Base-by-base conservation (phyloP, 2,888 invertebrate genomes). In the Pachydiplax longipennis region DNA sequence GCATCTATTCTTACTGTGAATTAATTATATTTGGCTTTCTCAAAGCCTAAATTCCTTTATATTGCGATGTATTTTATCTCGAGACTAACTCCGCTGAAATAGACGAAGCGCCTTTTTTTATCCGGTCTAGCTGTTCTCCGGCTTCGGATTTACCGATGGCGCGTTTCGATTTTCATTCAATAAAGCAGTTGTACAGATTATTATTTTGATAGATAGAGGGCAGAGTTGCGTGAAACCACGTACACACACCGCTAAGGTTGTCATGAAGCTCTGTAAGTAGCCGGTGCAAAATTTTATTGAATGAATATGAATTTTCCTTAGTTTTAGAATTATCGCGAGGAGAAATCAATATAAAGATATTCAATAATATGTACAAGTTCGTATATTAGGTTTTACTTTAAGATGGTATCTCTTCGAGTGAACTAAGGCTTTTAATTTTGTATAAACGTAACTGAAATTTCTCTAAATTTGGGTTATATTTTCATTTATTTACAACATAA, bases 231-330 rank as follows among this genome's bases (percentile, higher is more conserved):
- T 31, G 37, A n/a, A 87, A 87, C 87, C 87, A 87, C 87, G 87
- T 87, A 87, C 87, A 87, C 87, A 87, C 61, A 58, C 61, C 58
- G 61, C 87, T n/a, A 37, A n/a, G 37, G 31, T 61, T 87, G 87
- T 37, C 87, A 87, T 87, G 87, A 87, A 87, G 87, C 40, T 61
- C 37, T 10, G 87, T 87, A 87, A 87, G 87, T 87, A 87, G 87
- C 87, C 87, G 87, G 87, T 87, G 58, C 61, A 37, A 37, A 61
- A 22, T 87, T 61, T 37, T 61, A 61, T 31, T 73, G 73, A 73
- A 31, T 61, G 65, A 61, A 4, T 87, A 37, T 87, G 40, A 37
- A 73, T 13, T 73, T 25, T 12, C 22, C 25, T 25, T 53, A 25
- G 73, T 73, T 73, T 73, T 31, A 73, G 25, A 10, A 25, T 25